Base-by-base conservation (phyloP, 1,140 invertebrate species). In the Thalassaphorura encarpata region DNA sequence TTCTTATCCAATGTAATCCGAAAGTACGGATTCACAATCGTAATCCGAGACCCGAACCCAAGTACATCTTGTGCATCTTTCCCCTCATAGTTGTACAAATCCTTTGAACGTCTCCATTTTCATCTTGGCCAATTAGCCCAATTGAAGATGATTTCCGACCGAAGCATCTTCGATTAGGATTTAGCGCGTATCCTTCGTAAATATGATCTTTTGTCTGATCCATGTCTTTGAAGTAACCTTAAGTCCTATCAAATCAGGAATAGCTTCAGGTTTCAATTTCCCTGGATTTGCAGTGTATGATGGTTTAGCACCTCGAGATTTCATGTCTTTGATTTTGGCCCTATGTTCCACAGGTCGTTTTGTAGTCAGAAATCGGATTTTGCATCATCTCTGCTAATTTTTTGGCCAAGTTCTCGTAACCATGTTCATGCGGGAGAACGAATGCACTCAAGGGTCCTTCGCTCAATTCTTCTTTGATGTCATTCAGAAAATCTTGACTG, bases 1-100 rank as follows among this genome's bases (percentile, higher is more conserved):
- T n/a, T n/a, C n/a, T n/a, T n/a, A n/a, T n/a, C n/a, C n/a, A n/a
- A n/a, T 13, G 26, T 39, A 1, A 47, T 5, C 26, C 51, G 28
- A 26, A 54, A 45, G 33, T 59, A 59, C 3, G 56, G 60, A 27
- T 62, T 55, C 2, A 60, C 28, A 19, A 62, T 46, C 2, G 24
- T 55, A 15, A 62, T 23, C 21, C 27, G 21, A 21, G 31, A 40
- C n/a, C 56, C 60, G 54, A 43, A 56, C 15, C 47, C 40, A 24
- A 62, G 15, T 2, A 18, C 26, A 23, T 56, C 31, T 31, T 45
- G 47, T 11, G 28, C 18, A 24, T 40, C 36, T 18, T 36, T 42
- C 23, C 47, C 18, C 2, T 15, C 3, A 24, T 31, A 27, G 26
- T 60, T 60, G 24, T 62, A 59, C 26, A 59, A 26, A 36, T 24